Evolutionary conservation across 1,140 invertebrate species (phyloP).

Genomic region (Drosophila pachea): DNA sequence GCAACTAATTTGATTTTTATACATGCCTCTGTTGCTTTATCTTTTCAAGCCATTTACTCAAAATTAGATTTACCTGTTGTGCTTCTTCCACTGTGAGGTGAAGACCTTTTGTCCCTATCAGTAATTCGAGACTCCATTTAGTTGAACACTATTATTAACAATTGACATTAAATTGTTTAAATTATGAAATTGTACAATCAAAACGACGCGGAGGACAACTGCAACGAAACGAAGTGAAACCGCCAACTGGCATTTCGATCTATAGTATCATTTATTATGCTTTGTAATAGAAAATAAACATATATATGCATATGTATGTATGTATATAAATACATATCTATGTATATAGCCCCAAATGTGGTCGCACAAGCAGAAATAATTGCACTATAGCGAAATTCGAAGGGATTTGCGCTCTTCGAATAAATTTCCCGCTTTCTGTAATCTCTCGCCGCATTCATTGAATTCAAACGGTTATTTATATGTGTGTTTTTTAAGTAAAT

Average conservation of each 20-base stretch:
- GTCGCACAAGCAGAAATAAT: neutral
- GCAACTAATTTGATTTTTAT: neutral
- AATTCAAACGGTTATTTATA: conserved; percentile 25
- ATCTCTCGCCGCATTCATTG: neutral
- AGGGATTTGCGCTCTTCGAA: conserved; percentile 17
- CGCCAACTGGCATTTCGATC: conserved; percentile 42
- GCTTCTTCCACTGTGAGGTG: conserved; percentile 21
- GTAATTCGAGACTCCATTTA: neutral
- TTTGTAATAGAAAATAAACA: conserved; percentile 25
- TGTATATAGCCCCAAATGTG: neutral
- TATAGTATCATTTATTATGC: conserved; percentile 46
- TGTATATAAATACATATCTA: neutral
- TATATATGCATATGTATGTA: conserved; percentile 4
- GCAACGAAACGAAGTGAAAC: conserved; percentile 60
- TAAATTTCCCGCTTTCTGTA: neutral
- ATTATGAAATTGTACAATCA: conserved; percentile 33
- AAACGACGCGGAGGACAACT: conserved; percentile 59
- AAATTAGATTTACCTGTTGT: conserved; percentile 41
- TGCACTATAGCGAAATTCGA: conserved; percentile 10
- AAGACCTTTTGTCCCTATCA: conserved; percentile 45
- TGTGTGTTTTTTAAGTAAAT: conserved; percentile 63
- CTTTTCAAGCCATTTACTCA: too few species aligned
- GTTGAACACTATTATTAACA: too few species aligned
- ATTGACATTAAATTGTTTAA: conserved; percentile 2
- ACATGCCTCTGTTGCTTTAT: conserved; percentile 11